Conservation (phyloP, 2,888 invertebrate genomes). For the Saturnia japonica region DNA sequence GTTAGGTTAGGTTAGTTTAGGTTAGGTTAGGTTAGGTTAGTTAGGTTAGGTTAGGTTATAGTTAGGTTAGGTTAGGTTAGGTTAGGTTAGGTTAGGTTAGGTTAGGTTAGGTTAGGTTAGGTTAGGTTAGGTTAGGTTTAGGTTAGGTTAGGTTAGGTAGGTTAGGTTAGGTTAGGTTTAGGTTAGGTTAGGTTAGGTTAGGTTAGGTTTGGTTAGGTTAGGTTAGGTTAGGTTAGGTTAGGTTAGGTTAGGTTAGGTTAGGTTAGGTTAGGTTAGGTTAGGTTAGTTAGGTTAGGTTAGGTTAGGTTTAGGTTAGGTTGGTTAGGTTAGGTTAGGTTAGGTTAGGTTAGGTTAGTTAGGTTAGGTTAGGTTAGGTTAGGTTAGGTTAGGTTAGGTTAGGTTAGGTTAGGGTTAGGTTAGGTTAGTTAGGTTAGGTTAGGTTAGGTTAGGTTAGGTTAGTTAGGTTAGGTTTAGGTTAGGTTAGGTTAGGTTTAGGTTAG, state of each 20-base stretch:
- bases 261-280: conserved; percentile 21
- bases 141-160: conserved; percentile 4
- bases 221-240: conserved; percentile 20
- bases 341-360: neutral
- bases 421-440: conserved; percentile 29
- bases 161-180: conserved; percentile 5
- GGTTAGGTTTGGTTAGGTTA: neutral
- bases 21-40: neutral
- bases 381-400: neutral
- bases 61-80: conserved; percentile 1
- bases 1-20: conserved; percentile 20
- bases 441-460: conserved; percentile 33
- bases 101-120: neutral
- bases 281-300: neutral
- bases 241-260: conserved; percentile 29
- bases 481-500: conserved; percentile 19
- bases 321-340: conserved; percentile 19
- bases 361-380: conserved; percentile 23
- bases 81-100: conserved; percentile 20
- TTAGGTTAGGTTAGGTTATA: conserved; percentile 24
- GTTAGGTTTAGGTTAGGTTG: conserved; percentile 23
- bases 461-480: conserved; percentile 26
- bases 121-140: neutral
- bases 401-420: conserved; percentile 20
- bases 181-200: neutral